A percentile compares a stretch with the other conserved stretches of the same genome.
phyloP scores from a whole-genome alignment of 2,113 vertebrate genomes.

The Amia ocellicauda region DNA sequence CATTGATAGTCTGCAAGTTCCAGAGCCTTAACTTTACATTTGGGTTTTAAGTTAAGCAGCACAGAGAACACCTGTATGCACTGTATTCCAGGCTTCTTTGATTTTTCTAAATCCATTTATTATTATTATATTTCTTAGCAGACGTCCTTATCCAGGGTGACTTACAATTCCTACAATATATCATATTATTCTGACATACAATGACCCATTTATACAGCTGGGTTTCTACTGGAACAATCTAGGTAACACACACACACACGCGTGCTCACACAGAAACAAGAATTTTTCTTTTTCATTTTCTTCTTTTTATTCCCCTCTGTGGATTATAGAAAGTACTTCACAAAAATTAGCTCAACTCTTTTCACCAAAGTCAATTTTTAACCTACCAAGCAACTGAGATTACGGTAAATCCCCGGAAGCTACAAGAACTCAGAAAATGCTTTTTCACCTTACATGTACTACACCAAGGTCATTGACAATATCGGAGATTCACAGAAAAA shows the following conservation, averaged over 20 bases:
- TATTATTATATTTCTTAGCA: too few species aligned
- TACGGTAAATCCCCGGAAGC: constrained; percentile 42
- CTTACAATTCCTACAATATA: too few species aligned
- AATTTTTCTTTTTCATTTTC: constrained; percentile 21
- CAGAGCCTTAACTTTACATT: too few species aligned
- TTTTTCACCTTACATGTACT: constrained; percentile 42
- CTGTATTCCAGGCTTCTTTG: too few species aligned
- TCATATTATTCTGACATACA: too few species aligned
- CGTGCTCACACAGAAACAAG: constrained; percentile 11
- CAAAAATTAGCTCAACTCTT: constrained; percentile 40
- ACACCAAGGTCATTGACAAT: constrained; percentile 46
- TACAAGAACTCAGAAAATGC: constrained; percentile 31
- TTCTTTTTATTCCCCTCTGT: constrained; percentile 30
- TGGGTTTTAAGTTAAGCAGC: too few species aligned
- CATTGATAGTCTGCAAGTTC: too few species aligned
- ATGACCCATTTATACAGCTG: too few species aligned
- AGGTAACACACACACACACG: background rate
- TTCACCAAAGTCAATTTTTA: constrained; percentile 47
- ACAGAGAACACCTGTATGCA: too few species aligned
- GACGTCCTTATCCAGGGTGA: too few species aligned
- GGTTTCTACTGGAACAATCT: too few species aligned
- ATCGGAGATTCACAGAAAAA: constrained; percentile 25
- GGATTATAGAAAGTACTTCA: constrained; percentile 41
- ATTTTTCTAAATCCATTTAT: too few species aligned
- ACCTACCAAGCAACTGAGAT: constrained; percentile 32